phyloP scores from a whole-genome alignment of 2,113 vertebrate genomes.

The Notarius lentiginosus region DNA sequence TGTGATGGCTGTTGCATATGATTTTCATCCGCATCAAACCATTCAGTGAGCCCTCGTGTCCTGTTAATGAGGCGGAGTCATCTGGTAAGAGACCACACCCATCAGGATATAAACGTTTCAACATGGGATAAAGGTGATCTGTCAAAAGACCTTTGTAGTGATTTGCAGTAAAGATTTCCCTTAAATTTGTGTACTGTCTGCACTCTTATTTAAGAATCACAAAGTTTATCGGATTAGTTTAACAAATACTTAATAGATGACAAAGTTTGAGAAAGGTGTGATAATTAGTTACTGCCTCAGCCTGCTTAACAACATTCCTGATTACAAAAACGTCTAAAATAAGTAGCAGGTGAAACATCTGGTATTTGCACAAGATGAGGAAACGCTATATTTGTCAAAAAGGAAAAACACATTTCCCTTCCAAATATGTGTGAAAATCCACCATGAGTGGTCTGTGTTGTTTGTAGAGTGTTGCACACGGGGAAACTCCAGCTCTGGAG shows the following conservation, averaged over 20 bases:
- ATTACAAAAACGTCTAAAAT: neutral
- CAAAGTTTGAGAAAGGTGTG: neutral
- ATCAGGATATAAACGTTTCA: neutral
- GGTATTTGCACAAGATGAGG: neutral
- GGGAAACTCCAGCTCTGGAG: slow-evolving; percentile 21
- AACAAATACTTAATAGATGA: neutral
- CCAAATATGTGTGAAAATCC: slow-evolving; percentile 19
- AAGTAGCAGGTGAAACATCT: neutral
- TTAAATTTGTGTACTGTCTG: neutral
- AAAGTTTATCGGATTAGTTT: neutral
- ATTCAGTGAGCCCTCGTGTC: neutral
- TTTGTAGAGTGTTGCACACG: neutral
- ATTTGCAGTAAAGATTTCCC: neutral
- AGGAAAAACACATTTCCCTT: slow-evolving; percentile 6
- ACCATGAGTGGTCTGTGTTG: neutral
- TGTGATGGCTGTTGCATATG: neutral
- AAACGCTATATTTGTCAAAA: slow-evolving; percentile 14
- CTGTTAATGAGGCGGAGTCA: neutral
- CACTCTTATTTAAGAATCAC: neutral
- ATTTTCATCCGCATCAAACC: neutral
- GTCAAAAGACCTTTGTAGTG: neutral
- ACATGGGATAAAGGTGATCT: neutral
- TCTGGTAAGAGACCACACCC: neutral
- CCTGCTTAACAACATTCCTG: neutral
- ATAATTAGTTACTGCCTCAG: neutral